Conservation (phyloP, 2,797 vertebrate species). For the Lacerta bilineata region DNA sequence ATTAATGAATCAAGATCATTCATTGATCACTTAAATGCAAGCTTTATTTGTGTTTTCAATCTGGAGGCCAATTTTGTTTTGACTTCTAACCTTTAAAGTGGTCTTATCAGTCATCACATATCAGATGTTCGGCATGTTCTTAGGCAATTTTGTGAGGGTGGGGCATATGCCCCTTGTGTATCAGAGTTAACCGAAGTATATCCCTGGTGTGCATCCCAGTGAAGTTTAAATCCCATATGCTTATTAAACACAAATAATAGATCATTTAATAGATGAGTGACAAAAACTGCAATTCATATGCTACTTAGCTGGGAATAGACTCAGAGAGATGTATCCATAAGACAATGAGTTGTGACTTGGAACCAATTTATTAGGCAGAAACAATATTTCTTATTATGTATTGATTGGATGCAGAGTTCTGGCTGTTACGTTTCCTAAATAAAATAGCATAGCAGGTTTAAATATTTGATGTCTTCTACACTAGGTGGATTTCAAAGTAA, state of each 20-base stretch:
- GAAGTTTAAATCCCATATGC: conserved; percentile 30
- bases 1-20: neutral
- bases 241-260: neutral
- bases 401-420: neutral
- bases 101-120: conserved; percentile 15
- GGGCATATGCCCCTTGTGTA: neutral
- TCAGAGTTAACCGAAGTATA: conserved; percentile 9
- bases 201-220: neutral
- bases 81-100: conserved; percentile 8
- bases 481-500: too few relatives aligned
- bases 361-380: neutral
- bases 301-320: neutral
- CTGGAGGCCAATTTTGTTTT: conserved; percentile 10
- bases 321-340: neutral
- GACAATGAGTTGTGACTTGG: neutral
- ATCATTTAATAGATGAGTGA: conserved; percentile 5
- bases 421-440: neutral
- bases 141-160: neutral
- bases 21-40: neutral
- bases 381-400: neutral
- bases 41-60: neutral
- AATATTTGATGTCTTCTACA: too few relatives aligned
- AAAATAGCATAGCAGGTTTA: too few relatives aligned
- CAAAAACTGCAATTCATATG: neutral
- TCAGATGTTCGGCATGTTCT: conserved; percentile 10